These are phyloP conservation scores for Sylvia atricapilla DNA, from an alignment of 2,113 vertebrate species.

Conservation along the genomic window DNA sequence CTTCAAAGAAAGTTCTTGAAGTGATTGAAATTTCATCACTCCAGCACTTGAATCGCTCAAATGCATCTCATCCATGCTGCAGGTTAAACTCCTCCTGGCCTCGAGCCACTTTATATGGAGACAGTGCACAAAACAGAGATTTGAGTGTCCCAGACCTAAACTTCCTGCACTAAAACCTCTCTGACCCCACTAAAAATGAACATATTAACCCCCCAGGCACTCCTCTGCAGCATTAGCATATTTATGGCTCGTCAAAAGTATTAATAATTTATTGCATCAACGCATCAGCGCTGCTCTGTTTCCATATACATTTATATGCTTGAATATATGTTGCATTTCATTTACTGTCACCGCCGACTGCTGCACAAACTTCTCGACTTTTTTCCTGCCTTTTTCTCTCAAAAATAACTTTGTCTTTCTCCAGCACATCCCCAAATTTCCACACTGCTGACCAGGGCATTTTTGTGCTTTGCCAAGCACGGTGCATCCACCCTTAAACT, in stretches of 20 bases:
- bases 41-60: not conserved
- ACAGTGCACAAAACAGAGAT: not conserved
- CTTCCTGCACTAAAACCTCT: not conserved
- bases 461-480: not conserved
- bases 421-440: not conserved
- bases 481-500: fast-evolving
- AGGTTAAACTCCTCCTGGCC: not conserved
- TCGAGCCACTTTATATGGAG: fast-evolving
- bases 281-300: not conserved
- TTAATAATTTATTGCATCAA: not conserved
- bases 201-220: not conserved
- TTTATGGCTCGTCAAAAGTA: not conserved
- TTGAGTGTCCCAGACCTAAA: not conserved
- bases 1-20: not conserved
- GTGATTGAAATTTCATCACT: not conserved
- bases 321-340: not conserved
- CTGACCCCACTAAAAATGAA: not conserved
- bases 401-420: not conserved
- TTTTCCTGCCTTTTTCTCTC: not conserved
- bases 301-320: not conserved
- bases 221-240: not conserved
- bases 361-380: not conserved
- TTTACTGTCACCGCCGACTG: not conserved
- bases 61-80: not conserved
- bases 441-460: not conserved